These are phyloP conservation scores for Perizoma flavofasciatum DNA, from an alignment of 2,888 invertebrate species.

Conservation along the genomic window DNA sequence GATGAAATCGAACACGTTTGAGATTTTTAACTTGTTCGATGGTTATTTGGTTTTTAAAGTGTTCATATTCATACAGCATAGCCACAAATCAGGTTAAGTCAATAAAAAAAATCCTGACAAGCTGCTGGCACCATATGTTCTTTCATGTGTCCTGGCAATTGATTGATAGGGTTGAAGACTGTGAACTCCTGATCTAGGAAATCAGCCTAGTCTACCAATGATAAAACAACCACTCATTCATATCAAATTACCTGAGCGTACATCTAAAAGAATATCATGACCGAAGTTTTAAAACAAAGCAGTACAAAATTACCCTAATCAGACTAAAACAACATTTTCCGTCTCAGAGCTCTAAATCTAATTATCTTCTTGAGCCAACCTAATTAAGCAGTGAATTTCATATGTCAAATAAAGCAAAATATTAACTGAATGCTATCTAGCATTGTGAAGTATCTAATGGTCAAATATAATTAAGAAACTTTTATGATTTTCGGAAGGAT, in stretches of 20 bases:
- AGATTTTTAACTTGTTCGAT: too few species aligned
- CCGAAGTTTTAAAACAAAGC: slow-evolving; percentile 9
- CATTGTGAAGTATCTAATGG: neutral
- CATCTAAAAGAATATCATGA: slow-evolving; percentile 5
- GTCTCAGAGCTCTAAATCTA: slow-evolving; percentile 39
- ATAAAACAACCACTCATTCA: neutral
- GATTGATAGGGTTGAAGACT: too few species aligned
- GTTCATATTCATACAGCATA: too few species aligned
- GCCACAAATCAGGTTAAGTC: too few species aligned
- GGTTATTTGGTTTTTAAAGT: too few species aligned
- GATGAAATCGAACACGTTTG: too few species aligned
- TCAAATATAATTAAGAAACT: neutral
- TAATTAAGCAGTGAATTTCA: slow-evolving; percentile 47
- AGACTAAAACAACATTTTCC: slow-evolving; percentile 40
- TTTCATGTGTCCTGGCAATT: too few species aligned
- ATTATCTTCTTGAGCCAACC: slow-evolving; percentile 40
- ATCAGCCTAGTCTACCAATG: too few species aligned
- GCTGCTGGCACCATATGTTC: too few species aligned
- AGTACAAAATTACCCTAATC: slow-evolving; percentile 20
- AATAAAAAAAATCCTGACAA: too few species aligned
- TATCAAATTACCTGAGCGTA: slow-evolving; percentile 1
- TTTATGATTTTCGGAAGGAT: too few species aligned
- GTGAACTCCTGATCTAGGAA: too few species aligned
- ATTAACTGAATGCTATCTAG: slow-evolving; percentile 5
- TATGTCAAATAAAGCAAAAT: slow-evolving; percentile 45